These are phyloP conservation scores for Adelphocoris suturalis DNA, from an alignment of 2,888 invertebrate genomes.

Conservation along the genomic window DNA sequence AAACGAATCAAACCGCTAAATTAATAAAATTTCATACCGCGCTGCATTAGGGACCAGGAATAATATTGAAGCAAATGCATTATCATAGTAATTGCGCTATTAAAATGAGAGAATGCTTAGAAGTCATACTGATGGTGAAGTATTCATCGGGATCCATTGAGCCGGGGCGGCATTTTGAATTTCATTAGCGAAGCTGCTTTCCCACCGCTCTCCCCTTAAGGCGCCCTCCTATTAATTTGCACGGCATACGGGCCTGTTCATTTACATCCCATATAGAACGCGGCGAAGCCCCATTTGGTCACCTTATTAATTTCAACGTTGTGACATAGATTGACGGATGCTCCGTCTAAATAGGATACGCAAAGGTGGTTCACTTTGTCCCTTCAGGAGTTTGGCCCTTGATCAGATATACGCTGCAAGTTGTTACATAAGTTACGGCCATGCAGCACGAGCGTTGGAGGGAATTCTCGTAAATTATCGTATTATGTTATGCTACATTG, in stretches of 20 bases:
- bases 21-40: too few relatives aligned
- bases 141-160: not conserved
- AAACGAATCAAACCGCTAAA: too few relatives aligned
- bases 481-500: too few relatives aligned
- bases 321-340: not conserved
- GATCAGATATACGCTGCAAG: too few relatives aligned
- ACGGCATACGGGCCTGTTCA: conserved; percentile 19
- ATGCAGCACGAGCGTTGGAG: too few relatives aligned
- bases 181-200: conserved; percentile 19
- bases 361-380: not conserved
- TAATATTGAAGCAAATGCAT: not conserved
- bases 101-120: not conserved
- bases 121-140: not conserved
- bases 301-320: conserved; percentile 29
- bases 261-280: conserved; percentile 27
- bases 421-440: too few relatives aligned
- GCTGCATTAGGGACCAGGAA: too few relatives aligned
- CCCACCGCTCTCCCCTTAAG: not conserved
- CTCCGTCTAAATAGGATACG: not conserved
- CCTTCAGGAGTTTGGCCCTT: too few relatives aligned
- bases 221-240: not conserved
- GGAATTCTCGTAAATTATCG: too few relatives aligned
- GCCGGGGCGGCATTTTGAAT: conserved; percentile 11
- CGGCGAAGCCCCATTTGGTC: conserved; percentile 3
- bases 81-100: not conserved